Evolutionary conservation across 2,113 vertebrate genomes (phyloP), one percentile per base, ranked within the genome.

Genomic region (Phoxinus phoxinus): DNA sequence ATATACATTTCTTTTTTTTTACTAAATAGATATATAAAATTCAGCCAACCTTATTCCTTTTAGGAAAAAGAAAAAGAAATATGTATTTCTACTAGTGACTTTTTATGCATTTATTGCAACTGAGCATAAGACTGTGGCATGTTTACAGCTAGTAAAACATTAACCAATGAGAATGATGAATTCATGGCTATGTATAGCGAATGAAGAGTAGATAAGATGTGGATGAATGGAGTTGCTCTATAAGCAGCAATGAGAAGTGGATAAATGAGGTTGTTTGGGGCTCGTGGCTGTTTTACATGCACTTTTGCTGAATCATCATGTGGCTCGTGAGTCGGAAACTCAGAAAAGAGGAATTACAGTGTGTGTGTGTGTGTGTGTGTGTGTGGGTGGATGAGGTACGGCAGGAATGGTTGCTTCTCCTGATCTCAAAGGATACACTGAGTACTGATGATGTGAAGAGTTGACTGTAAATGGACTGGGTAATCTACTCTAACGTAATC

Each of bases 261-360:
- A 85, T 48, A n/a, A 78, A 79, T 79, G 74, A 85, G 84, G 44
- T 65, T 69, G 61, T 63, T 30, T 44, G 51, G 72, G 53, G 35
- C 37, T 41, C 8, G 44, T 51, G 74, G 59, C 84, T 78, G 58
- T 44, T 77, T 77, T 78, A 67, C 59, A 69, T 77, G 59, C 21
- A 21, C 74, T 78, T 85, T 21, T 85, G 84, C 84, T 78, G 84
- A 78, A 77, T 85, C 84, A 85, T 71, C 74, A 77, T 46, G 35
- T 67, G 41, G 32, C 23, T 69, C 4, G 3, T 46, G 30, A 77
- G 59, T 23, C 10, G 23, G 61, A 27, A 17, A 25, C 69, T 58
- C 7, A 73, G 67, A 73, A 19, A 46, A 41, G 59, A 63, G 59
- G 73, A 85, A 78, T 69, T 41, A 61, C 37, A 35, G 72, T 12